These are phyloP conservation scores for Lasioglossum malachurum DNA, from an alignment of 2,888 invertebrate species.

Conservation along the genomic window DNA sequence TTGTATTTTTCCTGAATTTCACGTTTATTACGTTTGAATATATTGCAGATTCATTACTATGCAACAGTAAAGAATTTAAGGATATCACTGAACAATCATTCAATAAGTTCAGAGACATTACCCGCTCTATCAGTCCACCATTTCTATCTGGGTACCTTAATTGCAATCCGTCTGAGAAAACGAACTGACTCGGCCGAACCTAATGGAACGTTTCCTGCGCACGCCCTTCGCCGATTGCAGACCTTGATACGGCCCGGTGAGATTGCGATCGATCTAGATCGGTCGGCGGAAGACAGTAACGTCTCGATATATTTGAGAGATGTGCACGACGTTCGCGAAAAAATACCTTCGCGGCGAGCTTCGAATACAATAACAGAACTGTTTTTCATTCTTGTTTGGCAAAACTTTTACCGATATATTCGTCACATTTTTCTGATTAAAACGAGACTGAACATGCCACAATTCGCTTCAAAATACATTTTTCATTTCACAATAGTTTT, in stretches of 20 bases:
- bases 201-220: slow-evolving; percentile 37
- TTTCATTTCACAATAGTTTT: too few species aligned
- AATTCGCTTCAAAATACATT: too few species aligned
- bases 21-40: neutral
- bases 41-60: neutral
- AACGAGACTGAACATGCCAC: neutral
- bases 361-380: neutral
- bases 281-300: neutral
- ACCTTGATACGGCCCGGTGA: slow-evolving; percentile 17
- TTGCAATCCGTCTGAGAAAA: slow-evolving; percentile 40
- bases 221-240: slow-evolving; percentile 12
- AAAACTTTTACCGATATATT: neutral
- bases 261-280: slow-evolving; percentile 18
- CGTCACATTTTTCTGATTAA: neutral
- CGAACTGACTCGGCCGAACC: slow-evolving; percentile 33
- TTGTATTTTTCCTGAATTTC: too few species aligned
- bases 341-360: neutral
- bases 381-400: neutral
- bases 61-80: neutral
- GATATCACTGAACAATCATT: neutral
- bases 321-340: neutral
- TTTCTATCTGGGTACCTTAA: slow-evolving; percentile 26
- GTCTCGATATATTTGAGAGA: slow-evolving; percentile 1
- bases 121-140: slow-evolving; percentile 12
- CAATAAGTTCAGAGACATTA: neutral